Base-by-base conservation (phyloP, 2,797 vertebrate genomes). In the Stomatorhinus walkeri region DNA sequence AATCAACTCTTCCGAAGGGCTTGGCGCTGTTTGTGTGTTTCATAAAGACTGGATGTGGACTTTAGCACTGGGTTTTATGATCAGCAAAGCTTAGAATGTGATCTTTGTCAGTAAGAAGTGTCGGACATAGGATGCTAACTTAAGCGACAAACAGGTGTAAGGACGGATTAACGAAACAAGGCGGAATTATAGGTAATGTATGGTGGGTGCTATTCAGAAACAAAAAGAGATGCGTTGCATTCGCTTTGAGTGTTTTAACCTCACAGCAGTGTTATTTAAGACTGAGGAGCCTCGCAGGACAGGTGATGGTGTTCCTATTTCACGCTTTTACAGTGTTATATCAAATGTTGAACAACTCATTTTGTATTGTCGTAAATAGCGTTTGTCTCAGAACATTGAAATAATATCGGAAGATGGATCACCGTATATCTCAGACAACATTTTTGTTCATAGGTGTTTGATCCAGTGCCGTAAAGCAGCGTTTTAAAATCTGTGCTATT, bases 31-130 rank as follows among this genome's bases (percentile, higher is more conserved):
- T 52, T 61, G 88, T 2, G 14, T 9, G 49, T 40, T 36, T 22
- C 6, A 9, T 88, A 28, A 24, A 88, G 91, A 91, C 90, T 52
- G 12, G 87, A 40, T 51, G 87, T 94, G 94, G 88, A 94, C 96
- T 96, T 96, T 95, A 48, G 94, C 91, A 91, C 94, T 48, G 40
- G 10, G 14, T 85, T 85, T 24, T 91, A 81, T 9, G 5, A 87
- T 85, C 89, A 94, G 93, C 91, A 95, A 46, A 7, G 93, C 90
- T 92, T 19, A 49, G 64, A 48, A 48, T 89, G 59, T 87, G 59
- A 88, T 28, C 79, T 7, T 16, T 89, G 59, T 88, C n/a, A 32
- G 12, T 52, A 85, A 56, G 84, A 43, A 12, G 8, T 7, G 12
- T 12, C 19, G 56, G 32, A 46, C 49, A 87, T 87, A 16, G 64